These are phyloP conservation scores for Blastomussa wellsi DNA, from an alignment of 92 coral and sea anemone species.

Conservation along the genomic window DNA sequence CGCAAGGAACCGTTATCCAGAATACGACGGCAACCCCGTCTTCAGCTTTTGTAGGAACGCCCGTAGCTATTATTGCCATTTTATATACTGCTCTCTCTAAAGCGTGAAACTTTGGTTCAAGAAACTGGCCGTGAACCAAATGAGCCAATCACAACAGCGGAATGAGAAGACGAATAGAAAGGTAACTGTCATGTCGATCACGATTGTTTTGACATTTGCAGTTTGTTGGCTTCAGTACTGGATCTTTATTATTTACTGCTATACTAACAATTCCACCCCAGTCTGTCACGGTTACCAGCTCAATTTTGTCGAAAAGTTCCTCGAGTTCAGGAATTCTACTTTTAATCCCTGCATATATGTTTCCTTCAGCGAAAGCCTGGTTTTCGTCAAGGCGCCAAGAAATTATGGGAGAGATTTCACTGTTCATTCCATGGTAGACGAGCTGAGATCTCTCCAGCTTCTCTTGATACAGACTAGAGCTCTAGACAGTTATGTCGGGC, in stretches of 20 bases:
- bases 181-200: constrained; percentile 45
- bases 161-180: constrained; percentile 51
- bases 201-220: constrained; percentile 57
- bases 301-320: constrained; percentile 15
- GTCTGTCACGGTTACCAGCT: constrained; percentile 34
- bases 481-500: background rate
- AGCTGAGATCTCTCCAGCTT: constrained; percentile 1
- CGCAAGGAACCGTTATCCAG: constrained; percentile 22
- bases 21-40: background rate
- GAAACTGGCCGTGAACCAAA: constrained; percentile 54
- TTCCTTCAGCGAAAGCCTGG: constrained; percentile 34
- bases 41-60: constrained; percentile 53
- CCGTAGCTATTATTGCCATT: constrained; percentile 40
- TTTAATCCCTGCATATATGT: constrained; percentile 48
- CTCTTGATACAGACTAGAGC: background rate
- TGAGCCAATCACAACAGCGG: constrained; percentile 36
- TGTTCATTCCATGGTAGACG: background rate
- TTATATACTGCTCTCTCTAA: constrained; percentile 56
- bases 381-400: constrained; percentile 32
- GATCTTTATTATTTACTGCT: constrained; percentile 57
- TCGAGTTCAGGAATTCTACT: constrained; percentile 36
- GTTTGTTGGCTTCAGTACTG: constrained; percentile 66
- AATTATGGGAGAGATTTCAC: background rate
- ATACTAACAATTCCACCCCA: constrained; percentile 32
- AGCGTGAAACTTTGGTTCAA: constrained; percentile 53